Conservation (phyloP, 2,113 vertebrate genomes). For the Colinus virginianus region DNA sequence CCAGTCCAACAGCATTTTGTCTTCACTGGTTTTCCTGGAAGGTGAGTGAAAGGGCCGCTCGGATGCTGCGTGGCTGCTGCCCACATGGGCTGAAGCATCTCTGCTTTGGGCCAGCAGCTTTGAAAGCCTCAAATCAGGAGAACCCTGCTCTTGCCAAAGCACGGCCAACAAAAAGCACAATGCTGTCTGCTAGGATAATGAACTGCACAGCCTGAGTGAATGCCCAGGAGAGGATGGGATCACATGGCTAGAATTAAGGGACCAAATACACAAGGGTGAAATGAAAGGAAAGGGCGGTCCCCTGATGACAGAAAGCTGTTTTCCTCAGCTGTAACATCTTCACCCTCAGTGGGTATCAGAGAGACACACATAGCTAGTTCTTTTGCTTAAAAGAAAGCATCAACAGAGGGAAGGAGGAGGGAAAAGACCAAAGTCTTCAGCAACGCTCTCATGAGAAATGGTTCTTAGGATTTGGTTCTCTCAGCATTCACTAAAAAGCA, state of each 20-base stretch:
- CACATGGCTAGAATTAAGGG: not conserved
- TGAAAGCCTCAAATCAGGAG: not conserved
- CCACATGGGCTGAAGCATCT: not conserved
- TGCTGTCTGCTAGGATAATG: not conserved
- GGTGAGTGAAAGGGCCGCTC: fast-evolving
- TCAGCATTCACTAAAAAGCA: not conserved
- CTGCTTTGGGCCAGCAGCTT: not conserved
- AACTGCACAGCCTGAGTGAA: not conserved
- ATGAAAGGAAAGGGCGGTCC: not conserved
- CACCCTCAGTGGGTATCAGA: not conserved
- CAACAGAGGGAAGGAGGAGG: not conserved
- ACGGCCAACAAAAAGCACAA: not conserved
- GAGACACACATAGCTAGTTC: not conserved
- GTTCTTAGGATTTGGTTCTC: not conserved
- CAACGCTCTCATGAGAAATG: not conserved
- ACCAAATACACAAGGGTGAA: not conserved
- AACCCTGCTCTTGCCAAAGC: not conserved
- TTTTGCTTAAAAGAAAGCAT: not conserved
- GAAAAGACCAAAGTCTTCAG: not conserved
- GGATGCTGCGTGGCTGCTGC: fast-evolving
- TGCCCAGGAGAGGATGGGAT: not conserved
- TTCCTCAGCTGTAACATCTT: not conserved
- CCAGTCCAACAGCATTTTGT: not conserved
- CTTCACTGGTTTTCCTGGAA: not conserved
- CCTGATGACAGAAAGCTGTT: not conserved